Evolutionary conservation across 1,140 invertebrate genomes (phyloP), one percentile per base, ranked within the genome.

Genomic region (Drosophila lowei): DNA sequence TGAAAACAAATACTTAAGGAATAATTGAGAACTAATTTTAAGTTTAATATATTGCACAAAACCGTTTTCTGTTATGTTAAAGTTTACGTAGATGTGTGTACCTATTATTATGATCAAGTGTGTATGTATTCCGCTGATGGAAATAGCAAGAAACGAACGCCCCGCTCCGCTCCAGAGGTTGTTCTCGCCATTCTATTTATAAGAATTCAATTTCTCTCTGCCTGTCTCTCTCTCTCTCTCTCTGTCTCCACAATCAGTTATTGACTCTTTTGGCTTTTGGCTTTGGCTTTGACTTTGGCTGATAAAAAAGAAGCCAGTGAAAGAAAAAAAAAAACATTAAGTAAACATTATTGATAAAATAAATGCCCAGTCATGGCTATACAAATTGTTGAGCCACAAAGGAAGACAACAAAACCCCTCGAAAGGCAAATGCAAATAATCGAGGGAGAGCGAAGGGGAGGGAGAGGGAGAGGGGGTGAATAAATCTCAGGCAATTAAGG

Each of bases 191-290:
- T 2, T 61, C 62, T 85, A 85, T 85, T 84, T 59, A 65, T 85
- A 84, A 49, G 52, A 66, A 77, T 43, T n/a, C 21, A 42, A 15
- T 72, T 43, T 73, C 25, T 57, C 21, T 66, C 48, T 52, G 38
- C 16, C 1, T 5, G 30, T 44, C 25, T 50, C 23, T 47, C 8
- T 43, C n/a, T 28, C 47, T 52, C 28, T 71, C 60, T 23, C n/a
- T 25, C 25, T 47, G 42, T 13, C 1, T n/a, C 46, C 63, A 46
- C 73, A 86, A 85, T 85, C 80, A 85, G 80, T 80, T 85, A 85
- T 86, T 86, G 81, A 85, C 81, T 86, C 56, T 85, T 75, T 59
- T 50, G 34, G 11, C 34, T 13, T 38, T 13, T 38, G 34, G 34
- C 28, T 30, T 30, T 30, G 28, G 8, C 34, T 38, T 13, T 34